Evolutionary conservation across 1,140 invertebrate species (phyloP), one percentile per base, ranked within the genome.

Genomic region (Ridgeia piscesae): DNA sequence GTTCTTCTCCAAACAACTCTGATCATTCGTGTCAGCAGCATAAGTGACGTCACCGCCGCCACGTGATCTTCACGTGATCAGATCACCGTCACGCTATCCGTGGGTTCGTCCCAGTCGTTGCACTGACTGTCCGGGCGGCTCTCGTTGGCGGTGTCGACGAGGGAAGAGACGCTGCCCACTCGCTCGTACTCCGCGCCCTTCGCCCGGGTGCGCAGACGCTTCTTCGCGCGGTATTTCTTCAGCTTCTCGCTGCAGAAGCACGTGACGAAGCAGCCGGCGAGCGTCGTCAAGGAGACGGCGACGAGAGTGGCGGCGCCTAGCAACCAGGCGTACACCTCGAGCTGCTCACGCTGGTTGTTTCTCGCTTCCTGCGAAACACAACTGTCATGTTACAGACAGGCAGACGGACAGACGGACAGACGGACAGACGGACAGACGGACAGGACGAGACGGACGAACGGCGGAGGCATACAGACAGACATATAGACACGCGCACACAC

Each of bases 41-140:
- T 11, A 8, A 77, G 27, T 77, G 58, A 77, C 58, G 58, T 77
- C 58, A 77, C 27, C 58, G 27, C 58, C 2, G 27, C 58, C 58
- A 77, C 14, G 58, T 17, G 58, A 77, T 77, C 8, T 9, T 21
- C 58, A 77, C 58, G 58, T 77, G 58, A 77, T 77, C 17, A 77
- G 58, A 77, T 77, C 58, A 77, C 58, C 27, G 58, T 77, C 58
- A 77, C 58, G 27, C 27, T 77, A 21, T 77, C 58, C 58, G 58
- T 77, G 58, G 58, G 58, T 77, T 77, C 58, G 58, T 77, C 58
- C 58, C 58, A 77, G 58, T 77, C 58, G 58, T 77, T 77, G 58
- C 58, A 77, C 27, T 77, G 58, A 77, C 58, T 77, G 58, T 77
- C 58, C 58, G n/a, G n/a, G n/a, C 58, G 14, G 58, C 58, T 21